These are phyloP conservation scores for Macrotrachela quadricornifera DNA, from an alignment of 1,140 invertebrate species.

Conservation along the genomic window DNA sequence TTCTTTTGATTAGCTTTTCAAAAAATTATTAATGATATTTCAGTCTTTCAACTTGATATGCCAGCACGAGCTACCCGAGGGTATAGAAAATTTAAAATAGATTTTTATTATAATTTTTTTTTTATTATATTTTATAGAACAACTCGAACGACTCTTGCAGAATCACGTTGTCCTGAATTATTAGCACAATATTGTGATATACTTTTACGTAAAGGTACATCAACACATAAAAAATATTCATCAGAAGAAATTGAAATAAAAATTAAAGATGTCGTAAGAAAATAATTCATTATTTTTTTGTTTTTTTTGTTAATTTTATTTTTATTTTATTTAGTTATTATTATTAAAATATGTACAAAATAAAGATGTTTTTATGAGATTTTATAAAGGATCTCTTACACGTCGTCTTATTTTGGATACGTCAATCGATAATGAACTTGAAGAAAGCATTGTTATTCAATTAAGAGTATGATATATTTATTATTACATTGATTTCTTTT, in stretches of 20 bases:
- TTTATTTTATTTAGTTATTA: conserved; percentile 42
- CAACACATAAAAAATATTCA: conserved; percentile 75
- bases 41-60: conserved; percentile 67
- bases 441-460: conserved; percentile 98
- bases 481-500: neutral
- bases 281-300: too few relatives aligned
- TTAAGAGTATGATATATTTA: conserved; percentile 26
- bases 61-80: conserved; percentile 19
- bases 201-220: conserved; percentile 53
- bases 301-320: too few relatives aligned
- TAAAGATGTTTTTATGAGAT: conserved; percentile 98
- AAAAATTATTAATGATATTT: conserved; percentile 90
- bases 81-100: neutral
- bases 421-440: conserved; percentile 93
- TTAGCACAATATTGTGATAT: conserved; percentile 99
- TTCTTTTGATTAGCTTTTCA: conserved; percentile 52
- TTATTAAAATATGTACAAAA: conserved; percentile 97
- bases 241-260: conserved; percentile 83
- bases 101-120: too few relatives aligned
- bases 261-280: conserved; percentile 59
- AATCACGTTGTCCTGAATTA: conserved; percentile 93
- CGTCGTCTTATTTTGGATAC: conserved; percentile 77
- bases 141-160: conserved; percentile 19
- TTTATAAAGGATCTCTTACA: conserved; percentile 93
- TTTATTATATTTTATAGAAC: too few relatives aligned